These are phyloP conservation scores for Amphiura filiformis DNA, from an alignment of 35 echinoderm and acorn worm genomes.

Conservation along the genomic window DNA sequence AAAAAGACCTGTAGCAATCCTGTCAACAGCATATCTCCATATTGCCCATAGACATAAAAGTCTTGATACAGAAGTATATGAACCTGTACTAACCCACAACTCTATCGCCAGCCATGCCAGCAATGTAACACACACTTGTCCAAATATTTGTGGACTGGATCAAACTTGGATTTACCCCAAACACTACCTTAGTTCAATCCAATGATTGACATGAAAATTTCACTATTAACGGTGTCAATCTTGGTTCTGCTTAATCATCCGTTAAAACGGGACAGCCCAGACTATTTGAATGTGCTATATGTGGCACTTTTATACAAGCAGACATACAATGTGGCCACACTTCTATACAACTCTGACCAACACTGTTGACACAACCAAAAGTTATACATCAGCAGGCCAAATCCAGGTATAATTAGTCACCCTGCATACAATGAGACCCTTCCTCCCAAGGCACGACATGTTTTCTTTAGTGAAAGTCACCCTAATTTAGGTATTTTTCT, in stretches of 20 bases:
- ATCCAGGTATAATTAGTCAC: neutral
- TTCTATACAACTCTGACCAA: neutral
- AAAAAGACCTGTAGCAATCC: neutral
- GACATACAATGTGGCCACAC: neutral
- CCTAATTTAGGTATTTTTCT: neutral
- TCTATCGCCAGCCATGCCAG: neutral
- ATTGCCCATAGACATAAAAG: neutral
- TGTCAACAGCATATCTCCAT: neutral
- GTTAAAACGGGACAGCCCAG: neutral
- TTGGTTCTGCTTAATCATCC: neutral
- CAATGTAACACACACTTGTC: neutral
- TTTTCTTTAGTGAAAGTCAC: slow-evolving; percentile 11
- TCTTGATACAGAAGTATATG: neutral
- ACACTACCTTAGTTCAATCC: neutral
- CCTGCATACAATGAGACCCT: neutral
- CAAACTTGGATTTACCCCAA: neutral
- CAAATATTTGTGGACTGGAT: neutral
- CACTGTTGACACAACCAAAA: neutral
- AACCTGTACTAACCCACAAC: neutral
- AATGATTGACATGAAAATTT: neutral
- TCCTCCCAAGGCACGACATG: neutral
- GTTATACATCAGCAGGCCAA: neutral
- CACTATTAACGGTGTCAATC: neutral
- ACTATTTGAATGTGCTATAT: neutral
- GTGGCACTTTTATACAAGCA: neutral